These are phyloP conservation scores for Scaptodrosophila lebanonensis DNA, from an alignment of 1,140 invertebrate species.

Conservation along the genomic window DNA sequence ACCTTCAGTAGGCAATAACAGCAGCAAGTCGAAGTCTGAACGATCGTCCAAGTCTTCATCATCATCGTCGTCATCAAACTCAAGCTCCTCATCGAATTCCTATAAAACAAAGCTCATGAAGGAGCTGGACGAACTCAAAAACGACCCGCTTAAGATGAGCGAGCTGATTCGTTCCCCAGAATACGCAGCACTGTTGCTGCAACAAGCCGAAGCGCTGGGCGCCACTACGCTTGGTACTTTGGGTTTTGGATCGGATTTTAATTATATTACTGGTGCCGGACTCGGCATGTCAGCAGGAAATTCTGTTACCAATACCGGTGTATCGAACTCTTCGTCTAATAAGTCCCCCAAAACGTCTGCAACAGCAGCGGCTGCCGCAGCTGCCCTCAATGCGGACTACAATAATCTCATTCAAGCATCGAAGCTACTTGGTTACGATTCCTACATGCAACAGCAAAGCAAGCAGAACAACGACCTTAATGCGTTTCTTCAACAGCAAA, in stretches of 20 bases:
- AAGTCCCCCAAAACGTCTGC: slow-evolving; percentile 53
- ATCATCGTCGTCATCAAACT: slow-evolving; percentile 60
- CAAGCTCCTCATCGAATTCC: slow-evolving; percentile 63
- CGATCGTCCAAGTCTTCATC: slow-evolving; percentile 56
- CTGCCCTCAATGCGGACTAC: slow-evolving; percentile 64
- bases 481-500: slow-evolving; percentile 70
- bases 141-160: slow-evolving; percentile 74
- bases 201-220: slow-evolving; percentile 73
- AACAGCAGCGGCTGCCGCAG: slow-evolving; percentile 52
- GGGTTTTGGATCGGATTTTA: slow-evolving; percentile 67
- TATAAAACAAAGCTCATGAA: slow-evolving; percentile 76
- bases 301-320: slow-evolving; percentile 18
- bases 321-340: slow-evolving; percentile 35
- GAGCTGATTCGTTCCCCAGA: slow-evolving; percentile 73
- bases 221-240: slow-evolving; percentile 72
- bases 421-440: slow-evolving; percentile 70
- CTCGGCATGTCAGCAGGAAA: slow-evolving; percentile 24
- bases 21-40: slow-evolving; percentile 58
- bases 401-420: slow-evolving; percentile 72
- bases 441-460: slow-evolving; percentile 69
- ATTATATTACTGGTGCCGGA: slow-evolving; percentile 56
- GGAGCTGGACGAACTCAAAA: slow-evolving; percentile 72
- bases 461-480: slow-evolving; percentile 68
- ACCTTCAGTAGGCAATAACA: slow-evolving; percentile 29
- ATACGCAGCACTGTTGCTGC: slow-evolving; percentile 67